Evolutionary conservation across 2,797 vertebrate species (phyloP).

Genomic region (Ptychobarbus kaznakovi): DNA sequence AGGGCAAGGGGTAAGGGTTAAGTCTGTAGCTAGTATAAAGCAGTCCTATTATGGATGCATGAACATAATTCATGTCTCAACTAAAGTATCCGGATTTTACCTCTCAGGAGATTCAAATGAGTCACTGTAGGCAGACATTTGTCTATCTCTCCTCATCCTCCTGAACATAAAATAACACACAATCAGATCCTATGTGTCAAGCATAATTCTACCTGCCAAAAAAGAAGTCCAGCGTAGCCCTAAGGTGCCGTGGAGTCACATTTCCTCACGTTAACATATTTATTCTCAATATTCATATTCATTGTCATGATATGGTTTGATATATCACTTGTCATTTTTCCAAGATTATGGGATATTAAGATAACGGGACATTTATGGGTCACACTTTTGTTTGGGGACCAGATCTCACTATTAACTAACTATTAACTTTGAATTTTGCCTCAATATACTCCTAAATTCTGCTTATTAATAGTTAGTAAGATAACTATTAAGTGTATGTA

Average conservation of each 20-base stretch:
- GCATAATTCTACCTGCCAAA: background rate
- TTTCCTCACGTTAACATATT: background rate
- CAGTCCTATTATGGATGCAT: background rate
- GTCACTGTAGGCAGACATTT: slow-evolving; percentile 66
- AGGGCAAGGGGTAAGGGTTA: slow-evolving; percentile 1
- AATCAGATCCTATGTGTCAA: slow-evolving; percentile 41
- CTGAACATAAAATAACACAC: slow-evolving; percentile 69
- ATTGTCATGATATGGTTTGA: background rate
- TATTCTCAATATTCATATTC: background rate
- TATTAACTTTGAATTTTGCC: background rate
- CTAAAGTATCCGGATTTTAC: slow-evolving; percentile 49
- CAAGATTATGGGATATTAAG: background rate
- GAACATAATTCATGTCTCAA: slow-evolving; percentile 4
- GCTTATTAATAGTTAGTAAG: background rate
- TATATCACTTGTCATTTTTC: background rate
- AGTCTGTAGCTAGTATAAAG: slow-evolving; percentile 7
- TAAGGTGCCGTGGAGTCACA: background rate
- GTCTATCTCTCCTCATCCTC: slow-evolving; percentile 80
- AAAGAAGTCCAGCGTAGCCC: background rate
- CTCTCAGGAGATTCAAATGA: slow-evolving; percentile 63
- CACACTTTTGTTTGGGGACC: background rate
- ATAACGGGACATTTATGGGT: background rate
- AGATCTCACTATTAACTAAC: background rate
- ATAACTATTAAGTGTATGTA: background rate
- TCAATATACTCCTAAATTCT: background rate